A percentile compares a stretch with the other conserved stretches of the same genome.
Evolutionary conservation across 2,113 vertebrate genomes (phyloP).

Genomic region (Thunnus thynnus): DNA sequence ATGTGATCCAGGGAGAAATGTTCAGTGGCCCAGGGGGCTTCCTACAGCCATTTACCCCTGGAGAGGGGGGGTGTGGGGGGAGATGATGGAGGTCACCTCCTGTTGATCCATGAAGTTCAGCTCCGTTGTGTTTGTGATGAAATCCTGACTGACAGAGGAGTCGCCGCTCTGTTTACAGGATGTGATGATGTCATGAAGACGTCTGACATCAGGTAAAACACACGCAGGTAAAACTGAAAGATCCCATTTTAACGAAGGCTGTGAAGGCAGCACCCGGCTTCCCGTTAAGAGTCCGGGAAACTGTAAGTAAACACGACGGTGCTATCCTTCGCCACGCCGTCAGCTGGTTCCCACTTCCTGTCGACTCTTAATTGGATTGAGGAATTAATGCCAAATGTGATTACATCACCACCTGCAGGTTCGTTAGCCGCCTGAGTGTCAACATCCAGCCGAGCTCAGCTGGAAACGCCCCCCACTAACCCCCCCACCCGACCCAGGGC

Average conservation of each 20-base stretch:
- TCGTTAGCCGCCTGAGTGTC: slow-evolving; percentile 50
- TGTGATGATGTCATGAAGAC: too few species aligned
- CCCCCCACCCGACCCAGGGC: background rate
- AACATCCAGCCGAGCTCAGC: slow-evolving; percentile 54
- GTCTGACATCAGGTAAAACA: too few species aligned
- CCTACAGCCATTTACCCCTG: slow-evolving; percentile 19
- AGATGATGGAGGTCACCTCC: too few species aligned
- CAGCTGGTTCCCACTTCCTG: slow-evolving; percentile 43
- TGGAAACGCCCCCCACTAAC: background rate
- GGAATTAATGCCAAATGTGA: slow-evolving; percentile 53
- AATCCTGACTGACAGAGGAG: too few species aligned
- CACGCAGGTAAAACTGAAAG: background rate
- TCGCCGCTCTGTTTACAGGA: too few species aligned
- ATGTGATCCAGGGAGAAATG: slow-evolving; percentile 61
- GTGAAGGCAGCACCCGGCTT: background rate
- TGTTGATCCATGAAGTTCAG: too few species aligned
- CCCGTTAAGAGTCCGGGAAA: too few species aligned
- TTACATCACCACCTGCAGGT: slow-evolving; percentile 67
- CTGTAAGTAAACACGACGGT: too few species aligned
- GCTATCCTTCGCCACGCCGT: background rate
- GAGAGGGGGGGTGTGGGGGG: background rate
- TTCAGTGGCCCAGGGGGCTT: slow-evolving; percentile 32
- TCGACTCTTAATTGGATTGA: slow-evolving; percentile 63
- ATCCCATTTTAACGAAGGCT: background rate
- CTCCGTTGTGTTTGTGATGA: too few species aligned